phyloP scores from a whole-genome alignment of 2,797 vertebrate genomes.

The Distichodus sexfasciatus region DNA sequence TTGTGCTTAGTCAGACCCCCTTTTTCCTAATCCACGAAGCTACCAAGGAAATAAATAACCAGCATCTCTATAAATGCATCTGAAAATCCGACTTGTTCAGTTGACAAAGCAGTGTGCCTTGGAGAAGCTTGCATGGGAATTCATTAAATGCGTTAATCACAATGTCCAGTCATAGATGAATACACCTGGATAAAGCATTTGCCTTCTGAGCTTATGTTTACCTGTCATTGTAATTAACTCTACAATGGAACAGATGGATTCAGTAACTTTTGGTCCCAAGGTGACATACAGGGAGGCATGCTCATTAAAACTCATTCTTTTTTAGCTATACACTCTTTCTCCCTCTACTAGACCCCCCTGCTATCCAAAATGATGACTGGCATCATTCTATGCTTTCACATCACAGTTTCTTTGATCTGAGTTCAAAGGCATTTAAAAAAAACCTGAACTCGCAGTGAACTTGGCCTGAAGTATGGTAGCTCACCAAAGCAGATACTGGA shows the following conservation, averaged over 20 bases:
- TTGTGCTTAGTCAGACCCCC: too few relatives aligned
- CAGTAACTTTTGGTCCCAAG: background rate
- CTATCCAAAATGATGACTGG: background rate
- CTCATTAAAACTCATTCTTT: background rate
- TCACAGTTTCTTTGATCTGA: background rate
- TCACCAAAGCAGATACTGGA: background rate
- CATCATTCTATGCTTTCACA: background rate
- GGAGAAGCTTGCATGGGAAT: background rate
- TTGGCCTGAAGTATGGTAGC: background rate
- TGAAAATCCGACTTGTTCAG: background rate
- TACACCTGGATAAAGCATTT: conserved; percentile 5
- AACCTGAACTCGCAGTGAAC: conserved; percentile 9
- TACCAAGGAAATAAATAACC: too few relatives aligned
- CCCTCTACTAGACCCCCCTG: too few relatives aligned
- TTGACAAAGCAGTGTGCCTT: background rate
- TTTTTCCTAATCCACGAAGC: too few relatives aligned
- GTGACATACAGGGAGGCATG: background rate
- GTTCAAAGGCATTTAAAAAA: background rate
- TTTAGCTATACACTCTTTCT: background rate
- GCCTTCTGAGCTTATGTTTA: background rate
- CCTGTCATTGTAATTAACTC: background rate
- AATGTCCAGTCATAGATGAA: background rate
- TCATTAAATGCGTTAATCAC: background rate
- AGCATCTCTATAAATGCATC: too few relatives aligned
- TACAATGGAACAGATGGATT: conserved; percentile 7